A percentile compares a stretch with the other conserved stretches of the same genome.
These are phyloP conservation scores for Ellobius talpinus DNA, from an alignment of 2,113 vertebrate genomes.

Conservation along the genomic window DNA sequence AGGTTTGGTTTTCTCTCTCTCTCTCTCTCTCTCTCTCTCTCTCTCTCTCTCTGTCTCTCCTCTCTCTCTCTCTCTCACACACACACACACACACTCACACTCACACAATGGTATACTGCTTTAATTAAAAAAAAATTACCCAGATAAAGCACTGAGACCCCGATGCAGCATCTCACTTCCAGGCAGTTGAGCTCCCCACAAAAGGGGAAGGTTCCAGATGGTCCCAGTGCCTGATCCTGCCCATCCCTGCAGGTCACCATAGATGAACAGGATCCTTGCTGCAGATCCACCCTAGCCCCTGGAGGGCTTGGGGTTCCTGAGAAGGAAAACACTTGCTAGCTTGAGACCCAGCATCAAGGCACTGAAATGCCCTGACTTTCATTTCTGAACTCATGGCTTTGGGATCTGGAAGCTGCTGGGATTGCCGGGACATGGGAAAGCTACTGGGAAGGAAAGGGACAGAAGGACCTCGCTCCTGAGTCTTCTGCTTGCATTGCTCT, in stretches of 20 bases:
- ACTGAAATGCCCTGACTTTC: neutral
- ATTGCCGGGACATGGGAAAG: neutral
- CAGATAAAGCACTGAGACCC: neutral
- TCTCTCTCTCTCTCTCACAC: no score
- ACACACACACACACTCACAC: neutral
- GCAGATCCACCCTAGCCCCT: no score
- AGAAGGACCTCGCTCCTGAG: neutral
- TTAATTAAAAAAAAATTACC: conserved; percentile 45
- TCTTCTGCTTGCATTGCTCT: neutral
- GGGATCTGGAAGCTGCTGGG: neutral
- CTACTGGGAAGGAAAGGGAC: neutral
- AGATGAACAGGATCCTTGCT: neutral
- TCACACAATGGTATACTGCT: conserved; percentile 6
- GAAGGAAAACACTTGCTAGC: neutral
- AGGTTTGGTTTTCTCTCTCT: neutral
- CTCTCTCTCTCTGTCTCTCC: no score
- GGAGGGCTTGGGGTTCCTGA: neutral
- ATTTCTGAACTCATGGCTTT: neutral
- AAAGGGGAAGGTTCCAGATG: neutral
- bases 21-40: no score
- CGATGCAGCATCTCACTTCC: neutral
- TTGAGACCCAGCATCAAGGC: neutral
- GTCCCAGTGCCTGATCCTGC: neutral
- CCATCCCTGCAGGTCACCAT: neutral
- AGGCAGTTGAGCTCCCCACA: neutral